Conservation (phyloP, 1,140 invertebrate genomes). For the Brachionus manjavacas region DNA sequence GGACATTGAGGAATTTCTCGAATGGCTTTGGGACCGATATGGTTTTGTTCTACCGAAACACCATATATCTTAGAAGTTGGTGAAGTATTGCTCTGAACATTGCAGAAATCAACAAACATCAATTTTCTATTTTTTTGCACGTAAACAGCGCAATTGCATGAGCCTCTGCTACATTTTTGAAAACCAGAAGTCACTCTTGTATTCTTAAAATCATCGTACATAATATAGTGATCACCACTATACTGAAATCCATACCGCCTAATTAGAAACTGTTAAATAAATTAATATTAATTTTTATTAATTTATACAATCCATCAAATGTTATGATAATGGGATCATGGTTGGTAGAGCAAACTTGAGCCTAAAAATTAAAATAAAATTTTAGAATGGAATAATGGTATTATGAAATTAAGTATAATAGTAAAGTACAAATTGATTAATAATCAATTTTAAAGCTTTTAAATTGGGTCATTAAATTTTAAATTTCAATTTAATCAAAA, state of each 20-base stretch:
- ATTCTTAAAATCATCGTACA: slow-evolving; percentile 3
- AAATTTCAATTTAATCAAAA: too few species aligned
- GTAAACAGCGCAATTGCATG: slow-evolving; percentile 8
- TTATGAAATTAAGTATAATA: too few species aligned
- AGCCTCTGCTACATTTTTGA: not conserved
- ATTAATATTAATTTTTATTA: not conserved
- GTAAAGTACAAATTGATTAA: too few species aligned
- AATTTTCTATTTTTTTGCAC: not conserved
- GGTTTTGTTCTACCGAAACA: not conserved
- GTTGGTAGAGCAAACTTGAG: not conserved
- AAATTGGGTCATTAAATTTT: too few species aligned
- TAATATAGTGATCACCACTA: not conserved
- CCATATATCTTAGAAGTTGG: not conserved
- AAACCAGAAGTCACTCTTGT: not conserved
- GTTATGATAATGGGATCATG: not conserved
- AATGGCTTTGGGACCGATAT: not conserved
- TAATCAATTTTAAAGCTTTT: too few species aligned
- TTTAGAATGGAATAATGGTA: too few species aligned
- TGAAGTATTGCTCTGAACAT: not conserved
- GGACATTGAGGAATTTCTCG: not conserved
- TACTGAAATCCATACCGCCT: not conserved
- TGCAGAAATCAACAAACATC: slow-evolving; percentile 29
- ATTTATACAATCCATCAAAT: not conserved
- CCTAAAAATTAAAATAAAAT: not conserved
- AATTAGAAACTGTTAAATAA: not conserved